Percentiles rank a stretch among this genome's conserved stretches.
phyloP scores from a whole-genome alignment of 2,888 invertebrate species.

The Noctuana brunneofusca region DNA sequence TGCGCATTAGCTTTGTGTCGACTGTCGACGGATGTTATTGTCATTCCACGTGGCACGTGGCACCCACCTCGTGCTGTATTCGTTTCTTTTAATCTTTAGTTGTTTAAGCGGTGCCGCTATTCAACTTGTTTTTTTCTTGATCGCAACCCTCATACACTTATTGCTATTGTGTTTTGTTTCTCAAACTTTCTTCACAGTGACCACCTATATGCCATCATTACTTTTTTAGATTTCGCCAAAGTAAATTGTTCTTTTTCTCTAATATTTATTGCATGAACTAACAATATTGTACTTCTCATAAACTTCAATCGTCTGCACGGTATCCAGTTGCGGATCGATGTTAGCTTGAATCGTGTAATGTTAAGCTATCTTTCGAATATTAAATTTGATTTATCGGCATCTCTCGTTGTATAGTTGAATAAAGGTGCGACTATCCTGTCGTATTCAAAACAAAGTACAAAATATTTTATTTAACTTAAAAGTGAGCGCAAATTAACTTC shows the following conservation, averaged over 20 bases:
- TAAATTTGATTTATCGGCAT: conserved; percentile 47
- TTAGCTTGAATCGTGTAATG: conserved; percentile 37
- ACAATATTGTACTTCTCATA: conserved; percentile 82
- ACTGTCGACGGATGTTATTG: conserved; percentile 33
- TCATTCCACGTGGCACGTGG: conserved; percentile 42
- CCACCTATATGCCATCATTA: conserved; percentile 35
- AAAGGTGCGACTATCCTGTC: conserved; percentile 70
- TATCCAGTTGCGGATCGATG: conserved; percentile 25
- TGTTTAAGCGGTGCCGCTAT: conserved; percentile 22
- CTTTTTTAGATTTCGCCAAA: conserved; percentile 15
- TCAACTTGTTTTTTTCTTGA: conserved; percentile 19
- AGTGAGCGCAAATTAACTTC: too few species aligned
- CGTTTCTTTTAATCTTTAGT: conserved; percentile 22
- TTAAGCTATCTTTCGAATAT: conserved; percentile 33
- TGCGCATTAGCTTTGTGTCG: conserved; percentile 34
- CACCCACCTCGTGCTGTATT: conserved; percentile 40
- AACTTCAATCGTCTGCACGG: conserved; percentile 46
- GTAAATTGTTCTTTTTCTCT: conserved; percentile 32
- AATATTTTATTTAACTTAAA: conserved; percentile 82
- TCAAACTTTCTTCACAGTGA: conserved; percentile 35
- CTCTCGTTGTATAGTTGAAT: conserved; percentile 66
- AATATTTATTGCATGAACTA: conserved; percentile 51
- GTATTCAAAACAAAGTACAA: conserved; percentile 80
- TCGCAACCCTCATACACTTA: conserved; percentile 32
- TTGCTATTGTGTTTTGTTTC: conserved; percentile 34